phyloP scores from a whole-genome alignment of 2,888 invertebrate species.

The Troides aeacus region DNA sequence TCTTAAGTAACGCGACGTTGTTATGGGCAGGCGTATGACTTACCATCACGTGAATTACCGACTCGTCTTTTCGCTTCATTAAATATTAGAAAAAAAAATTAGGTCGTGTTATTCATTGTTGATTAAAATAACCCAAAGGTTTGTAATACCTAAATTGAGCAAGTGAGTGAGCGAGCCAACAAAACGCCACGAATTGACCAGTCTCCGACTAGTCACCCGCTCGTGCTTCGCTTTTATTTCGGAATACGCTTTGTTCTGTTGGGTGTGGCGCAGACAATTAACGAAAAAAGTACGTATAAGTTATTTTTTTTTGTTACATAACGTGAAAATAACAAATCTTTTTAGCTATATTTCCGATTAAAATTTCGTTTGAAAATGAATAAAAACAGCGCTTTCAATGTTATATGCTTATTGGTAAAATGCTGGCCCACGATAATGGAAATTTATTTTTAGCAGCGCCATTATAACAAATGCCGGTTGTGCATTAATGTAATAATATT shows the following conservation, averaged over 20 bases:
- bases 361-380: neutral
- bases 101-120: too few species aligned
- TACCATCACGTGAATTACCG: too few species aligned
- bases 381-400: neutral
- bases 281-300: slow-evolving; percentile 51
- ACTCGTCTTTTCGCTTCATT: too few species aligned
- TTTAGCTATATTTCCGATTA: slow-evolving; percentile 4
- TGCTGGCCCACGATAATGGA: slow-evolving; percentile 55
- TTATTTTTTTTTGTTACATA: slow-evolving; percentile 3
- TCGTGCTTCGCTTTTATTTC: slow-evolving; percentile 62
- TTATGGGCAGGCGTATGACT: too few species aligned
- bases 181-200: slow-evolving; percentile 59
- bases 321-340: slow-evolving; percentile 12
- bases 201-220: slow-evolving; percentile 42
- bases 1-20: too few species aligned
- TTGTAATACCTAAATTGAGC: slow-evolving; percentile 42
- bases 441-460: slow-evolving; percentile 61
- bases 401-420: slow-evolving; percentile 50
- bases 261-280: slow-evolving; percentile 63
- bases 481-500: slow-evolving; percentile 29
- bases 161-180: slow-evolving; percentile 66
- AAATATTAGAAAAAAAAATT: too few species aligned
- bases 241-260: slow-evolving; percentile 58
- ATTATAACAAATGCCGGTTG: slow-evolving; percentile 36
- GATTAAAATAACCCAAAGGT: slow-evolving; percentile 44